Base-by-base conservation (phyloP, 2,888 invertebrate species). In the Mechanitis mazaeus region DNA sequence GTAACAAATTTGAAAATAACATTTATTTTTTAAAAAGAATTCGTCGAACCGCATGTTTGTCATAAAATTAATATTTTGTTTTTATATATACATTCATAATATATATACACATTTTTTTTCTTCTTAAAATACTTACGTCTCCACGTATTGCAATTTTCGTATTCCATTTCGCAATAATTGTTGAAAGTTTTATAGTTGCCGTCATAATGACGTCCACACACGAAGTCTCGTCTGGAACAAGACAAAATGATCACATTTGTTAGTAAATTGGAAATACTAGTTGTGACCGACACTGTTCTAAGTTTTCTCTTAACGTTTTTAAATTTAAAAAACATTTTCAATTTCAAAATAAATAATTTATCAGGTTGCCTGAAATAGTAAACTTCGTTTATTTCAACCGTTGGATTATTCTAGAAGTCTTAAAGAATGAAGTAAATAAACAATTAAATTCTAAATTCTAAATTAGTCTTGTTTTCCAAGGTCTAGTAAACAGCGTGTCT, bases 71-170 rank as follows among this genome's bases (percentile, higher is more conserved):
- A 20, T 20, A 20, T 20, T 20, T 20, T 20, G 20, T 20, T 20
- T 20, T 20, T 20, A 20, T 20, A 20, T 20, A 20, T 20, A 20
- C 20, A 20, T 20, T 20, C 20, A 20, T 20, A 20, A 20, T 20
- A 20, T 20, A 20, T 20, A 20, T 20, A 20, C 20, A 20, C 20
- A 20, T 20, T 20, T 20, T 1, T 20, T 20, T 20, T 20, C 54
- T 47, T n/a, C 38, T 33, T 54, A 20, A 28, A 20, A 33, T 54
- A 75, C 84, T 79, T 66, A 87, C 87, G 71, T 74, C 85, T 76
- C 87, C 87, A 87, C 59, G 82, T 75, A 57, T 87, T 85, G 57
- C 87, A 87, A 62, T 87, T 87, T 45, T 85, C 87, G 46, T 77
- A 86, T 67, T 87, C 86, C 78, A 87, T 73, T 64, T 81, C 78